phyloP scores from a whole-genome alignment of 2,797 vertebrate species.

The Coendou prehensilis region DNA sequence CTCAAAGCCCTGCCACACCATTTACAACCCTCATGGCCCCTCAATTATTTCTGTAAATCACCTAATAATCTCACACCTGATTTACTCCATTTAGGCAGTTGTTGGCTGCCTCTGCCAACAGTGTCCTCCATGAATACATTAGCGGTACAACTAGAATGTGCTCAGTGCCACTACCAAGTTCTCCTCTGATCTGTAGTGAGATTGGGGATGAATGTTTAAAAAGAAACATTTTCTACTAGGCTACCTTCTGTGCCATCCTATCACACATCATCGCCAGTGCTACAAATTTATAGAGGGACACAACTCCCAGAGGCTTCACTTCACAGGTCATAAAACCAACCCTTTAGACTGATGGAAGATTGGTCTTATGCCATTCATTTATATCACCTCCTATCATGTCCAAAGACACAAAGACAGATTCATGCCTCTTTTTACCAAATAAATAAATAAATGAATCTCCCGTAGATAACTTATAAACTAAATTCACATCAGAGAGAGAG shows the following conservation, averaged over 20 bases:
- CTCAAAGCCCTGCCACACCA: too few species aligned
- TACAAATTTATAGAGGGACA: not conserved
- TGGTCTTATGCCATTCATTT: not conserved
- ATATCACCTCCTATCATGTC: not conserved
- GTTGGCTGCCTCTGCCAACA: not conserved
- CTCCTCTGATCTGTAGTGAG: not conserved
- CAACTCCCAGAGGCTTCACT: not conserved
- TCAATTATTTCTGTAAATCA: not conserved
- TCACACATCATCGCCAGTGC: not conserved
- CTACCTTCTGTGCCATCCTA: not conserved
- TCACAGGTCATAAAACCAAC: not conserved
- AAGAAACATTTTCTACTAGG: not conserved
- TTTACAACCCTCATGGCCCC: not conserved
- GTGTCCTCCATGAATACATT: not conserved
- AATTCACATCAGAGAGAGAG: accelerated
- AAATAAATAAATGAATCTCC: not conserved
- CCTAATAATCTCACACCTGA: not conserved
- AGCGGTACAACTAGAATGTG: not conserved
- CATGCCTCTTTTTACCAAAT: not conserved
- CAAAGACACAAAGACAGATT: not conserved
- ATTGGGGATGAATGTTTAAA: not conserved
- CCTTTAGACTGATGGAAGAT: not conserved
- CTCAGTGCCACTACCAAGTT: not conserved
- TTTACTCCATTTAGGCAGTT: not conserved
- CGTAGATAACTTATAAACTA: not conserved